Evolutionary conservation across 2,113 vertebrate species (phyloP).

Genomic region (Saimiri boliviensis): DNA sequence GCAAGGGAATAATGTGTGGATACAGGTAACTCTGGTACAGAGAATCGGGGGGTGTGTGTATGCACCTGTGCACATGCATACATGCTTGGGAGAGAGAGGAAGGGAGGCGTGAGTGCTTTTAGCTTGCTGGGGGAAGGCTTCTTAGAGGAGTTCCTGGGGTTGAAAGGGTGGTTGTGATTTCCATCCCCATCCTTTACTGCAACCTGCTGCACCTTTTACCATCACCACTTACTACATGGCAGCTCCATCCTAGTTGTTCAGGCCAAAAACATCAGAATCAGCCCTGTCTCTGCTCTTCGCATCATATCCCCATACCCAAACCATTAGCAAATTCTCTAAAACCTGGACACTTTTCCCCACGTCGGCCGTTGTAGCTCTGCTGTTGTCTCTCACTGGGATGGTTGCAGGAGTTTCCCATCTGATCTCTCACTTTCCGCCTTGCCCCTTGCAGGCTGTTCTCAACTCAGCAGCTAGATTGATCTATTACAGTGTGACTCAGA

Average conservation of each 20-base stretch:
- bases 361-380: not conserved
- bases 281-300: not conserved
- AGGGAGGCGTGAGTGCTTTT: not conserved
- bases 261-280: not conserved
- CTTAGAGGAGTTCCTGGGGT: not conserved
- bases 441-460: not conserved
- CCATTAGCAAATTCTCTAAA: not conserved
- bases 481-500: no score
- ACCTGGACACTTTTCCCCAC: not conserved
- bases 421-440: not conserved
- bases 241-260: not conserved
- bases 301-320: fast-evolving
- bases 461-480: not conserved
- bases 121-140: not conserved
- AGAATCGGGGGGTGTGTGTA: not conserved
- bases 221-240: no score
- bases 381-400: fast-evolving
- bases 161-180: not conserved
- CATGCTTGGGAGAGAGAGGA: fast-evolving
- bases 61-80: not conserved
- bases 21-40: not conserved
- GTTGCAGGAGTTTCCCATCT: not conserved
- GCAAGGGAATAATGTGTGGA: not conserved
- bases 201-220: not conserved
- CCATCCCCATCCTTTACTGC: fast-evolving